Conservation (phyloP, 2,113 vertebrate species). For the Vulpes ferrilata region DNA sequence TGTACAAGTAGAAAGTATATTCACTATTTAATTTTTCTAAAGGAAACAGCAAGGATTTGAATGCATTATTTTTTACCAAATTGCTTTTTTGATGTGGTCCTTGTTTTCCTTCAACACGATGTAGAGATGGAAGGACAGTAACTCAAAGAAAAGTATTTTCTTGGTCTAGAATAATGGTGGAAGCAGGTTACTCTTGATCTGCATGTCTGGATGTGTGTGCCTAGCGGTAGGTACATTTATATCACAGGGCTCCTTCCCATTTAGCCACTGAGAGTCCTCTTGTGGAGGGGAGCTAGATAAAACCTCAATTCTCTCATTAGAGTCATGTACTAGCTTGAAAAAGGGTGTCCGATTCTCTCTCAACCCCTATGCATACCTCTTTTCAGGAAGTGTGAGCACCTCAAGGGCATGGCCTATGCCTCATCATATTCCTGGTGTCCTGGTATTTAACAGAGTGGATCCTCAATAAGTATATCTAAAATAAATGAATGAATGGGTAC, state of each 20-base stretch:
- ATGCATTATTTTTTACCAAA: neutral
- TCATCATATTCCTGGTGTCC: neutral
- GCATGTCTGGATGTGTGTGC: neutral
- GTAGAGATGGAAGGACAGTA: neutral
- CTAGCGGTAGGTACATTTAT: neutral
- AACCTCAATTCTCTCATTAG: neutral
- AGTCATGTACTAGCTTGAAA: neutral
- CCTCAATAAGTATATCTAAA: neutral
- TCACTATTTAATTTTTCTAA: constrained; percentile 1
- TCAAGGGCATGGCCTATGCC: neutral
- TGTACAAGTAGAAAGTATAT: neutral
- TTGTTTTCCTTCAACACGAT: neutral
- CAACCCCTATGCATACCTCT: neutral
- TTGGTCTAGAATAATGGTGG: neutral
- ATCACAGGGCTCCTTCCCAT: neutral
- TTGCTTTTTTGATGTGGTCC: neutral
- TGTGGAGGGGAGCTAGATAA: neutral
- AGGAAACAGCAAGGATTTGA: constrained; percentile 1
- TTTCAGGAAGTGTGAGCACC: neutral
- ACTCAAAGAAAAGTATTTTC: neutral
- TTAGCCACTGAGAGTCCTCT: neutral
- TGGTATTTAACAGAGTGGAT: neutral
- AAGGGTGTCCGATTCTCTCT: neutral
- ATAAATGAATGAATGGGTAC: neutral
- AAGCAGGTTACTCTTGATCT: neutral